These are phyloP conservation scores for Venusia cambrica DNA, from an alignment of 2,888 invertebrate species.

Conservation along the genomic window DNA sequence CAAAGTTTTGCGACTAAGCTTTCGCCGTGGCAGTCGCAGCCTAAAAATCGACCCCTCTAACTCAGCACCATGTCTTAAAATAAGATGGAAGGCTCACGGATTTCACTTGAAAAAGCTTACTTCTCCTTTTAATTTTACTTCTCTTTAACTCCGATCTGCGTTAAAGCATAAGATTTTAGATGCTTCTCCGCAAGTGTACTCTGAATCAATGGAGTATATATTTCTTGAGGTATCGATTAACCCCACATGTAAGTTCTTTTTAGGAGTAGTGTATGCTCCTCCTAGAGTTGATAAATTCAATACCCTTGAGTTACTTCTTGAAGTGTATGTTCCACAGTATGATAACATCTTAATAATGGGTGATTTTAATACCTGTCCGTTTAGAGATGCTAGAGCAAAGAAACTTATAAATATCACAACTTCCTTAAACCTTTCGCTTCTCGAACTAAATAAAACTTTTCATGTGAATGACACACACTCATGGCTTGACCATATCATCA, in stretches of 20 bases:
- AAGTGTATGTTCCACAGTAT: neutral
- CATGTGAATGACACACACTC: neutral
- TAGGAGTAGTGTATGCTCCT: constrained; percentile 2
- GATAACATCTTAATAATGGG: neutral
- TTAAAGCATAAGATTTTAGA: too few species aligned
- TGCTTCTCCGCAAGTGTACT: too few species aligned
- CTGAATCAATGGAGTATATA: too few species aligned
- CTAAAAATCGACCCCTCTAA: too few species aligned
- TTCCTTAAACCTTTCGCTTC: neutral
- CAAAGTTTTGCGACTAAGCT: constrained; percentile 13
- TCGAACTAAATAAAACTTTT: neutral
- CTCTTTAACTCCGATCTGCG: too few species aligned
- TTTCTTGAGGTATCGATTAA: constrained; percentile 6
- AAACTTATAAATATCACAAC: neutral
- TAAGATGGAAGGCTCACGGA: too few species aligned
- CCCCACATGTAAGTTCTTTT: neutral
- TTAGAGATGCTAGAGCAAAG: neutral
- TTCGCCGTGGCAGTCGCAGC: too few species aligned
- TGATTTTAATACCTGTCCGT: constrained; percentile 5
- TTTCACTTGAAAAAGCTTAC: too few species aligned
- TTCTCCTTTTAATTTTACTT: too few species aligned
- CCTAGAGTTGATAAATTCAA: constrained; percentile 1
- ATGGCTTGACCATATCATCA: neutral
- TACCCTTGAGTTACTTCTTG: neutral
- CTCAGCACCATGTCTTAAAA: too few species aligned